Evolutionary conservation across 2,113 vertebrate genomes (phyloP).

Genomic region (Anoplopoma fimbria): DNA sequence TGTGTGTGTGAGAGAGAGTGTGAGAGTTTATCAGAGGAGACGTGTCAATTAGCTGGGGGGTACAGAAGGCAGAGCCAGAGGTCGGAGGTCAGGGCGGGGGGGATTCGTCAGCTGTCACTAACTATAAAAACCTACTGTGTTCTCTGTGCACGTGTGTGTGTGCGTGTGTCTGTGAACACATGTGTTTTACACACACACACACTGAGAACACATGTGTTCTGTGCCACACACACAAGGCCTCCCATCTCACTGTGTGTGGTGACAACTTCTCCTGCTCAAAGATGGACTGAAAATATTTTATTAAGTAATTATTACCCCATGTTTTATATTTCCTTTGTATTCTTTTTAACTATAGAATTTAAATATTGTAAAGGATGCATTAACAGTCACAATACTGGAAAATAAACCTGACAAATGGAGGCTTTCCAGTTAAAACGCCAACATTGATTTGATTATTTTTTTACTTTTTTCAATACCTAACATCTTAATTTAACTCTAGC

Average conservation of each 20-base stretch:
- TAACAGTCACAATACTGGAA: not conserved
- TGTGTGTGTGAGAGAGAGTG: not conserved
- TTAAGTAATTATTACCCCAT: no score
- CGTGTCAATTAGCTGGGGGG: conserved; percentile 73
- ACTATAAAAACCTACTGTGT: conserved; percentile 77
- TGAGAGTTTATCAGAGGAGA: conserved; percentile 74
- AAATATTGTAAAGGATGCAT: no score
- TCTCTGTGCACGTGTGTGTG: not conserved
- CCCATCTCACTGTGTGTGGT: conserved; percentile 50
- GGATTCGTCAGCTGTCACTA: conserved; percentile 80
- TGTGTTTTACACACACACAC: conserved; percentile 29
- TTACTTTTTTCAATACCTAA: not conserved
- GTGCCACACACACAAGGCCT: conserved; percentile 10
- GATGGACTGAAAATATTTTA: no score
- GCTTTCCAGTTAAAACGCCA: no score
- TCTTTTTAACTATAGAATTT: not conserved
- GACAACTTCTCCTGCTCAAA: no score
- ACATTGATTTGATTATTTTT: not conserved
- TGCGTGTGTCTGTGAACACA: conserved; percentile 50
- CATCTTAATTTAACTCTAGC: no score
- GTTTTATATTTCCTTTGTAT: not conserved
- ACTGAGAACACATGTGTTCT: conserved; percentile 62
- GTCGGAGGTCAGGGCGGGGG: conserved; percentile 68
- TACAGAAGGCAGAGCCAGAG: conserved; percentile 64
- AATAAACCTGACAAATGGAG: no score